phyloP scores from a whole-genome alignment of 1,140 invertebrate species.

The Aporrectodea caliginosa region DNA sequence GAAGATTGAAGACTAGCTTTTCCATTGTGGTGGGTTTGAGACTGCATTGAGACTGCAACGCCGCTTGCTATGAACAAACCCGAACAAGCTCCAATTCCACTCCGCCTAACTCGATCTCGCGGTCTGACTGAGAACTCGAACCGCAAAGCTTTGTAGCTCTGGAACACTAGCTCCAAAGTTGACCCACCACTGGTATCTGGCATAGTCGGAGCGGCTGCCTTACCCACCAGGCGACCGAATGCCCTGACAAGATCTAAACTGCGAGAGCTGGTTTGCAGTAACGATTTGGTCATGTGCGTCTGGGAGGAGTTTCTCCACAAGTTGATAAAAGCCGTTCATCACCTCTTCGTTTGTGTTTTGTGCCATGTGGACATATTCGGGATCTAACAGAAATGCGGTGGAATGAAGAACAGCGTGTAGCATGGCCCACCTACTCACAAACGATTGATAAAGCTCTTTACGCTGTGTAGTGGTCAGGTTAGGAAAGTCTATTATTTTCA shows the following conservation, averaged over 20 bases:
- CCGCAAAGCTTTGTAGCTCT: slow-evolving; percentile 16
- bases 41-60: neutral
- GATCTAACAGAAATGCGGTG: slow-evolving; percentile 15
- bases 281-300: slow-evolving; percentile 4
- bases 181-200: slow-evolving; percentile 19
- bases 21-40: slow-evolving; percentile 4
- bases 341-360: slow-evolving; percentile 8
- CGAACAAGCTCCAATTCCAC: slow-evolving; percentile 13
- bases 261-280: neutral
- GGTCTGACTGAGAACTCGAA: slow-evolving; percentile 11
- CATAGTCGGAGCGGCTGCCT: slow-evolving; percentile 14
- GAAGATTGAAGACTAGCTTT: slow-evolving; percentile 1
- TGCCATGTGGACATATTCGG: slow-evolving; percentile 14
- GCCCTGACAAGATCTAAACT: slow-evolving; percentile 13
- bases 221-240: neutral
- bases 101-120: slow-evolving; percentile 2
- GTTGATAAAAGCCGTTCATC: slow-evolving; percentile 13
- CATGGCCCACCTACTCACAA: slow-evolving; percentile 14
- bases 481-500: neutral
- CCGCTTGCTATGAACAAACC: slow-evolving; percentile 9
- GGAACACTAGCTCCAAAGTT: slow-evolving; percentile 14
- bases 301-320: slow-evolving; percentile 6
- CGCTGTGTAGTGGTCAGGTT: neutral
- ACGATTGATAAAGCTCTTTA: slow-evolving; percentile 9
- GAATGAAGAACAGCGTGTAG: neutral